Conservation (phyloP, 64 coral and sea anemone genomes). For the Pocillopora damicornis region DNA sequence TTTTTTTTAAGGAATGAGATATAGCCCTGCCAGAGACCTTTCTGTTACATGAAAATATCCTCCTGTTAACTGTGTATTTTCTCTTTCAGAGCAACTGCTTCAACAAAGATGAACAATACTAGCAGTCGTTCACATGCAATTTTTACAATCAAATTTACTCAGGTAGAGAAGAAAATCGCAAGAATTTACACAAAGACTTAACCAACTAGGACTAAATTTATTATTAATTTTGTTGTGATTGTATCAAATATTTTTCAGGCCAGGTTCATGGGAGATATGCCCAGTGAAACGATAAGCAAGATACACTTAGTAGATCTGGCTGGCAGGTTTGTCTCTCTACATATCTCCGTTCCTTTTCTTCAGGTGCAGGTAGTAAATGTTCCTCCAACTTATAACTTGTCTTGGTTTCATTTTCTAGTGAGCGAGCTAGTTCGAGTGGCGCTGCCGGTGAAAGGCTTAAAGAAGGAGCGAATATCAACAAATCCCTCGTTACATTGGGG, state of each 20-base stretch:
- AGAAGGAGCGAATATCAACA: conserved; percentile 98
- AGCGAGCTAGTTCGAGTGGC: conserved; percentile 85
- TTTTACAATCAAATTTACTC: conserved; percentile 94
- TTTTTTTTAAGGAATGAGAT: too few relatives aligned
- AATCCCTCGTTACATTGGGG: conserved; percentile 89
- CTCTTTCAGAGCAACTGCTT: conserved; percentile 76
- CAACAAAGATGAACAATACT: conserved; percentile 89
- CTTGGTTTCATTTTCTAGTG: conserved; percentile 33
- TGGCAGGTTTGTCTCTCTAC: conserved; percentile 62
- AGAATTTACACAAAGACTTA: not conserved
- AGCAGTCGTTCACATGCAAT: conserved; percentile 98
- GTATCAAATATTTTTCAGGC: conserved; percentile 50
- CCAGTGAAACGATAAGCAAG: conserved; percentile 96
- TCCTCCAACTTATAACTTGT: too few relatives aligned
- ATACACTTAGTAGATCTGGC: conserved; percentile 95
- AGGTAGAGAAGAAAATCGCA: conserved; percentile 28
- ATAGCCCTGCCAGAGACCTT: too few relatives aligned
- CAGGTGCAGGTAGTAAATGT: too few relatives aligned
- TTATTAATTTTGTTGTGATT: not conserved
- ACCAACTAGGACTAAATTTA: not conserved
- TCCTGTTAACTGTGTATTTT: not conserved
- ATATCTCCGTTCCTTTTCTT: not conserved
- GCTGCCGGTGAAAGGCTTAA: conserved; percentile 86
- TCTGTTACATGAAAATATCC: too few relatives aligned
- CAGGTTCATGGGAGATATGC: conserved; percentile 86